Conservation (phyloP, 2,888 invertebrate species). For the Ferrisia virgata region DNA sequence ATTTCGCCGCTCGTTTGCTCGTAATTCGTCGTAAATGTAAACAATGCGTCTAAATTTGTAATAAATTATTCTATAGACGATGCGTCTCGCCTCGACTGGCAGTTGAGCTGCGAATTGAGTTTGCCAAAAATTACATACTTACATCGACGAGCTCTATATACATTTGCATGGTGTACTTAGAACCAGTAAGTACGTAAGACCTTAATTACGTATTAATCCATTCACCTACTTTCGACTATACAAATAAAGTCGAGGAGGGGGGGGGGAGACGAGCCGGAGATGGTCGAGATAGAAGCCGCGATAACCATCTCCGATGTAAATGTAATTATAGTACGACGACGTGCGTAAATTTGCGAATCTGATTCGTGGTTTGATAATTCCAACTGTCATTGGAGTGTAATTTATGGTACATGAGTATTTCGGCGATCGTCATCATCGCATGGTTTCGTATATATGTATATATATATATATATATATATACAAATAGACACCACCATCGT, state of each 20-base stretch:
- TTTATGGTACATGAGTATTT: no score
- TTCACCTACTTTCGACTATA: neutral
- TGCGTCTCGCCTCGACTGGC: neutral
- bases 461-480: no score
- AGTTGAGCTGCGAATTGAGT: neutral
- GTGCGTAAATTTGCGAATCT: neutral
- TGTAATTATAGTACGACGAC: neutral
- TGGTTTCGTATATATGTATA: no score
- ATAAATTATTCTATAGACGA: slow-evolving; percentile 12
- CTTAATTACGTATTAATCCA: neutral
- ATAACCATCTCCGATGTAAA: neutral
- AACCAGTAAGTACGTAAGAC: no score
- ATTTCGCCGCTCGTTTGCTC: neutral
- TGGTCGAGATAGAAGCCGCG: neutral
- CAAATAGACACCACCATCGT: neutral
- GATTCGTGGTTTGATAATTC: neutral
- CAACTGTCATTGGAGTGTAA: neutral
- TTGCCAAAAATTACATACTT: neutral
- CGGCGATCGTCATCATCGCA: neutral
- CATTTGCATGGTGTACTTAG: no score
- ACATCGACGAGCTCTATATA: neutral
- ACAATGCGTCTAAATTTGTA: neutral
- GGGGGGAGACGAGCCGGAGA: neutral
- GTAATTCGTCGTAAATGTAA: neutral
- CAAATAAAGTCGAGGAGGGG: neutral